These are phyloP conservation scores for Gasteruption jaculator DNA, from an alignment of 2,888 invertebrate species.

Conservation along the genomic window DNA sequence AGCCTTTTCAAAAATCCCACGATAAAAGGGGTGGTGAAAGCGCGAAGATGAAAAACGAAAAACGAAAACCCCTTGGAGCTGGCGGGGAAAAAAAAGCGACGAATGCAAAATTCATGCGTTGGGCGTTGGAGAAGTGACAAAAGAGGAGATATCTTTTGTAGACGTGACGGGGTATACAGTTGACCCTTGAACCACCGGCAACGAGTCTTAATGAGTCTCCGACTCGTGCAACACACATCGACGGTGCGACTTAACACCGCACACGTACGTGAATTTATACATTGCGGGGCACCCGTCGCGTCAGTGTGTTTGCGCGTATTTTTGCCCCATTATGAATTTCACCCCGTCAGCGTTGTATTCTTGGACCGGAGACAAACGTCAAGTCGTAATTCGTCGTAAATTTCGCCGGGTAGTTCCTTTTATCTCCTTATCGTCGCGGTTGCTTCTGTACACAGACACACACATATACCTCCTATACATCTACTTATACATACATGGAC, in stretches of 20 bases:
- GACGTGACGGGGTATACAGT: conserved; percentile 22
- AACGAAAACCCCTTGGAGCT: no score
- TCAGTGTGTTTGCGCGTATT: not conserved
- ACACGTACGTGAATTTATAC: conserved; percentile 1
- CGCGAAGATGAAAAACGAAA: no score
- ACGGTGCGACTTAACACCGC: no score
- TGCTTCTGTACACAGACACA: conserved; percentile 2
- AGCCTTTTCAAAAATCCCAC: no score
- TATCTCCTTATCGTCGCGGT: conserved; percentile 8
- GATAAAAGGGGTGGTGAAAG: no score
- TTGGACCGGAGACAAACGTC: conserved; percentile 18
- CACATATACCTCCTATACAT: not conserved
- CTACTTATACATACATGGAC: not conserved
- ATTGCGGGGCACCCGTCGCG: conserved; percentile 8
- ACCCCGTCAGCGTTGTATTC: conserved; percentile 23
- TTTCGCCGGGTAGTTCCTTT: conserved; percentile 1
- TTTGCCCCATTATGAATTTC: conserved; percentile 24
- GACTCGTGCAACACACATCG: conserved; percentile 18
- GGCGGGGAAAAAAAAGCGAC: no score
- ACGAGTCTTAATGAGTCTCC: conserved; percentile 33
- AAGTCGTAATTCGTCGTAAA: conserved; percentile 1
- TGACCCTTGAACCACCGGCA: conserved; percentile 30
- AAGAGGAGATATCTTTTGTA: no score
- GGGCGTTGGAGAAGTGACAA: no score
- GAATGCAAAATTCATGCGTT: no score